Conservation (phyloP, 2,113 vertebrate species). For the Nycticebus coucang region DNA sequence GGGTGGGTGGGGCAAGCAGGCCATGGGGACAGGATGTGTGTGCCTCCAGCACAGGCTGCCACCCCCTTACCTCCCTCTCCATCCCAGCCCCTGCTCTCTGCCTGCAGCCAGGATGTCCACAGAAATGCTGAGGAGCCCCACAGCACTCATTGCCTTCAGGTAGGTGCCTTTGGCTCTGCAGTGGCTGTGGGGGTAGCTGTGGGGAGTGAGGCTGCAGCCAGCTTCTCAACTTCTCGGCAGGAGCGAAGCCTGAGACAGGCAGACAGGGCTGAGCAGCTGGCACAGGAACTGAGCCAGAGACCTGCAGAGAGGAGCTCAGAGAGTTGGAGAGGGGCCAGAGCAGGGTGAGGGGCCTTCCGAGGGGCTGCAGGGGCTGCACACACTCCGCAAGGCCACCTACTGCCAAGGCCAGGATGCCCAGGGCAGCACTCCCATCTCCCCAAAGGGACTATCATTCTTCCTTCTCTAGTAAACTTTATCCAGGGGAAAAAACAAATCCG, state of each 20-base stretch:
- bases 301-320: not conserved
- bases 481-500: not conserved
- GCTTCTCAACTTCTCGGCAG: not conserved
- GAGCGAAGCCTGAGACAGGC: not conserved
- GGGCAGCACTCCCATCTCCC: fast-evolving
- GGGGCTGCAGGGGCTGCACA: not conserved
- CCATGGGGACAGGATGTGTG: too few relatives aligned
- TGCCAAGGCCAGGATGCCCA: too few relatives aligned
- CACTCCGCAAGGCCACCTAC: not conserved
- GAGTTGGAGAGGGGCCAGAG: fast-evolving
- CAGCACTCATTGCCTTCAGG: fast-evolving
- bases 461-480: not conserved
- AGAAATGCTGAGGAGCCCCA: fast-evolving
- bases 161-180: not conserved
- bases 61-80: not conserved
- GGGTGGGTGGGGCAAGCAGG: not conserved
- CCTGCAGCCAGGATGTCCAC: not conserved
- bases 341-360: not conserved
- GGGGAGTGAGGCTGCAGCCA: not conserved
- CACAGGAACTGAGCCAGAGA: not conserved
- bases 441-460: not conserved
- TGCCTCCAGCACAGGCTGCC: not conserved
- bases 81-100: too few relatives aligned
- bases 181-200: too few relatives aligned
- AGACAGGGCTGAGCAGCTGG: not conserved